phyloP scores from a whole-genome alignment of 2,797 vertebrate species.

The Carcharodon carcharias region DNA sequence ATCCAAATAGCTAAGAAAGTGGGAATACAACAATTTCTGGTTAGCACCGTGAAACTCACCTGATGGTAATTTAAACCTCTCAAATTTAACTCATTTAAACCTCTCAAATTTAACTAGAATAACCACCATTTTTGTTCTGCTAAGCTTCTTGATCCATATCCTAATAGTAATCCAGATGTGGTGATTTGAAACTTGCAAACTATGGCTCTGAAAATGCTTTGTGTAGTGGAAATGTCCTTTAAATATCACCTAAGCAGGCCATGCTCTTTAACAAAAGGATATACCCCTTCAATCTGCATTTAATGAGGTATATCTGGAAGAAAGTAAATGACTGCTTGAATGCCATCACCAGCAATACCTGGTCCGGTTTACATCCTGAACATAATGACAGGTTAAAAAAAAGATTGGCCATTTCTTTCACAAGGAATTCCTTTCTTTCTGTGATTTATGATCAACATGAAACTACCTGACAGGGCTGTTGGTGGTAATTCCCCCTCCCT shows the following conservation, averaged over 20 bases:
- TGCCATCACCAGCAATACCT: not conserved
- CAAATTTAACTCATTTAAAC: not conserved
- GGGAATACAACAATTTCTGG: not conserved
- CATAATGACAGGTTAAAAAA: not conserved
- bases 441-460: not conserved
- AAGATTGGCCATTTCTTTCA: not conserved
- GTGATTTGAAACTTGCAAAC: not conserved
- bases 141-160: not conserved
- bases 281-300: not conserved
- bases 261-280: not conserved
- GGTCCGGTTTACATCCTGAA: not conserved
- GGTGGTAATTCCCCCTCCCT: not conserved
- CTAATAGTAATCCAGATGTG: not conserved
- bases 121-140: not conserved
- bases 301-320: not conserved
- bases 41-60: not conserved
- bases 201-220: not conserved
- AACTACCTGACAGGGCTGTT: not conserved
- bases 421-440: not conserved
- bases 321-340: not conserved
- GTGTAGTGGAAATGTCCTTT: not conserved
- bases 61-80: not conserved
- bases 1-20: not conserved
- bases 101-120: not conserved
- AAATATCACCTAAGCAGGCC: not conserved